phyloP scores from a whole-genome alignment of 1,140 invertebrate genomes.

The Ditylenchus dipsaci region DNA sequence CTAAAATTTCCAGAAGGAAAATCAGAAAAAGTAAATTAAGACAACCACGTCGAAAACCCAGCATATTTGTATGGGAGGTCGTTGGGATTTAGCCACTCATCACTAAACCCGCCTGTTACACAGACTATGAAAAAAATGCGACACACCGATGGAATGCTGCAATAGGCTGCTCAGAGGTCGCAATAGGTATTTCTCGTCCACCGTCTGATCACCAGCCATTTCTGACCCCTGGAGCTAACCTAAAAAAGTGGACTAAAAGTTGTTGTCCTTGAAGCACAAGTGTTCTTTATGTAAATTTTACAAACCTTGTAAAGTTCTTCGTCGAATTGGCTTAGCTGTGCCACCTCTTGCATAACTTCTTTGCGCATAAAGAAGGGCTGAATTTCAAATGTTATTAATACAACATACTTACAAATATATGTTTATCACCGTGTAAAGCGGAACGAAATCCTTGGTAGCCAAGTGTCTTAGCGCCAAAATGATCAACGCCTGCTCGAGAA shows the following conservation, averaged over 20 bases:
- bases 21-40: too few relatives aligned
- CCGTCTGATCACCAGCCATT: slow-evolving; percentile 68
- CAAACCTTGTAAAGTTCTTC: slow-evolving; percentile 95
- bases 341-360: slow-evolving; percentile 90
- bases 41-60: slow-evolving; percentile 92
- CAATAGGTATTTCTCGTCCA: slow-evolving; percentile 99
- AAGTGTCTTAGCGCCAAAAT: slow-evolving; percentile 77
- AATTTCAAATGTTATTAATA: too few relatives aligned
- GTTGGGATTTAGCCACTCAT: slow-evolving; percentile 88
- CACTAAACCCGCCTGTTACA: slow-evolving; percentile 3
- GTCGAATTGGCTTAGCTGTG: slow-evolving; percentile 96
- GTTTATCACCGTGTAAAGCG: slow-evolving; percentile 80
- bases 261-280: too few relatives aligned
- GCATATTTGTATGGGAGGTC: slow-evolving; percentile 85
- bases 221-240: slow-evolving; percentile 84
- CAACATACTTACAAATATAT: too few relatives aligned
- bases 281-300: not conserved
- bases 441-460: slow-evolving; percentile 75
- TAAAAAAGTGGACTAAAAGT: slow-evolving; percentile 51
- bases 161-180: slow-evolving; percentile 98
- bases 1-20: too few relatives aligned
- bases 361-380: slow-evolving; percentile 12
- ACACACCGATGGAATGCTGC: slow-evolving; percentile 80
- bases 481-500: slow-evolving; percentile 88
- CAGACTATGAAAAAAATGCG: not conserved